Base-by-base conservation (phyloP, 2,113 vertebrate genomes). In the Megaleporinus macrocephalus region DNA sequence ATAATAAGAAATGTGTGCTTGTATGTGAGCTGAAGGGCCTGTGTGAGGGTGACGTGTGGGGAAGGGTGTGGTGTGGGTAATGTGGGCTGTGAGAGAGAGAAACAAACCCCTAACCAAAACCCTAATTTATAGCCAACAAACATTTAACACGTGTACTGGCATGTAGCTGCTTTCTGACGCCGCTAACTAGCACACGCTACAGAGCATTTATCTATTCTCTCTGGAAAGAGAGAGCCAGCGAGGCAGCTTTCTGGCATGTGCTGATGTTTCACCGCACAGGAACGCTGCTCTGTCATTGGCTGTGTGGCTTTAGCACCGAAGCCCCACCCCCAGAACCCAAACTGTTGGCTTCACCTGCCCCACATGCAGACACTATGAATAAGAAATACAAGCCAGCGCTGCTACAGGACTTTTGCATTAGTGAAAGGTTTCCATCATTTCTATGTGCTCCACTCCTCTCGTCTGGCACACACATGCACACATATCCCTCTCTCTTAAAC, bases 371-470 rank as follows among this genome's bases (percentile, higher is more conserved):
- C 92, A 95, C 95, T 93, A 97, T 96, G 95, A 97, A 97, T 97
- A 96, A 98, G 93, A 95, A 95, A 97, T 96, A 94, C 91, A 94
- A 95, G 93, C 90, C 90, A 90, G 93, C 93, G 92, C 93, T 88
- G 89, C 91, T 92, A 96, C 95, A 96, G 92, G 91, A 87, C 92
- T 96, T 96, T 92, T 93, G 93, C 95, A 95, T 97, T 95, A 96
- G 93, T 90, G 85, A 89, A 33, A 78, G 59, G 26, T 72, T 83
- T 86, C 80, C 83, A 36, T 7, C 81, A 88, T 88, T 90, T 14
- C 3, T 20, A 91, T 83, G 80, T 91, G 27, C 91, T 86, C 91
- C 91, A 89, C 78, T 79, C 91, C 79, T 18, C 65, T 30, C 47
- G 78, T 82, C 81, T 79, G 30, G 51, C 85, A 78, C 78, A 86